Evolutionary conservation across 2,888 invertebrate genomes (phyloP).

Genomic region (Nomada fucata): DNA sequence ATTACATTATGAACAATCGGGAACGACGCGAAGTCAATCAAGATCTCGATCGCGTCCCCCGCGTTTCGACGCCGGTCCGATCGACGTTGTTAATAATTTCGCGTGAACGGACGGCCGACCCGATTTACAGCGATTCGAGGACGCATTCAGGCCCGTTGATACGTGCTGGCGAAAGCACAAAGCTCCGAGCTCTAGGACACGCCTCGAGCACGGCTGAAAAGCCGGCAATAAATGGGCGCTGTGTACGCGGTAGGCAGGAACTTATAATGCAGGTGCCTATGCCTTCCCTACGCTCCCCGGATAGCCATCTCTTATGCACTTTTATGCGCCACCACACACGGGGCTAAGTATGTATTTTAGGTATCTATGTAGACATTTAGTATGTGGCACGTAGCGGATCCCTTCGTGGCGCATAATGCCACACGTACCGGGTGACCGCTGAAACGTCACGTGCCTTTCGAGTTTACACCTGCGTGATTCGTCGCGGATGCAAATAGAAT

Average conservation of each 20-base stretch:
- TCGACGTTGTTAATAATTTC: slow-evolving; percentile 51
- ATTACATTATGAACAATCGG: not conserved
- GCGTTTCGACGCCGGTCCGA: slow-evolving; percentile 18
- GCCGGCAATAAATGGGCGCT: slow-evolving; percentile 80
- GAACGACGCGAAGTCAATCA: slow-evolving; percentile 13
- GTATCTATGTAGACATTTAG: slow-evolving; percentile 76
- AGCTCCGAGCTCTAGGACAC: slow-evolving; percentile 77
- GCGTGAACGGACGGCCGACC: slow-evolving; percentile 53
- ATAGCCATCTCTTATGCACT: slow-evolving; percentile 84
- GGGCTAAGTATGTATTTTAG: slow-evolving; percentile 72
- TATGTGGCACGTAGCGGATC: slow-evolving; percentile 62
- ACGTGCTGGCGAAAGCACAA: slow-evolving; percentile 75
- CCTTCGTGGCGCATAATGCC: slow-evolving; percentile 49
- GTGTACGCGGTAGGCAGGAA: slow-evolving; percentile 73
- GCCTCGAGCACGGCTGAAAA: slow-evolving; percentile 76
- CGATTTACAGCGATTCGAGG: slow-evolving; percentile 63
- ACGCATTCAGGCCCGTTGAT: slow-evolving; percentile 70
- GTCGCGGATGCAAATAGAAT: not conserved
- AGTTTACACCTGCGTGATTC: not conserved
- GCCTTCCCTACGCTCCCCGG: slow-evolving; percentile 78
- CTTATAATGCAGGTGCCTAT: slow-evolving; percentile 79
- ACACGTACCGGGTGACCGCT: slow-evolving; percentile 65
- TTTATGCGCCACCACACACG: slow-evolving; percentile 78
- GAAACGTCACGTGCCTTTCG: slow-evolving; percentile 23
- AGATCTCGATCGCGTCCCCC: not conserved